Percentiles rank a stretch among this genome's conserved stretches.
Conservation (phyloP, 2,113 vertebrate species). For the Scortum barcoo region DNA sequence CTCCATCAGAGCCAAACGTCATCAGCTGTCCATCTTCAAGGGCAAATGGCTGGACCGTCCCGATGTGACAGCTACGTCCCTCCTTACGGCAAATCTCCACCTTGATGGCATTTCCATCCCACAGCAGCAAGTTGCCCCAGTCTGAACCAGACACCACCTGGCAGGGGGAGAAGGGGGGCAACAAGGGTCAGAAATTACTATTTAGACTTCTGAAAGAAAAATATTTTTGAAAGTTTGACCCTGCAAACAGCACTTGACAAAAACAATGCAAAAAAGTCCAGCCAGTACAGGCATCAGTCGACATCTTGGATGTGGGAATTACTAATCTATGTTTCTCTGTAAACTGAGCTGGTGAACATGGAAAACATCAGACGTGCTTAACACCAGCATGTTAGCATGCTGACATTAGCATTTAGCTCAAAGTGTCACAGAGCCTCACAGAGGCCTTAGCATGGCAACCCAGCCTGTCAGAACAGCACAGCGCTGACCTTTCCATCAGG, state of each 20-base stretch:
- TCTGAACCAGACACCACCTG: constrained; percentile 95
- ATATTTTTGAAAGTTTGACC: neutral
- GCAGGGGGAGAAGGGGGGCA: neutral
- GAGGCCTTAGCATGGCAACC: neutral
- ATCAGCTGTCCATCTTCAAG: constrained; percentile 92
- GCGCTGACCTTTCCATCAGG: constrained; percentile 92
- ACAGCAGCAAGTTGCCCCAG: constrained; percentile 96
- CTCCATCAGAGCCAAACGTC: constrained; percentile 91
- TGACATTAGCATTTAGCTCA: neutral
- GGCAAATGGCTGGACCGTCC: constrained; percentile 88
- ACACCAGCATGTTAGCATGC: too few relatives aligned
- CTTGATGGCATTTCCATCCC: constrained; percentile 93
- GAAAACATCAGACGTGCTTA: too few relatives aligned
- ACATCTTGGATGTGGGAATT: too few relatives aligned
- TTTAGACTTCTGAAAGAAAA: neutral
- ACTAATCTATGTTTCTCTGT: neutral
- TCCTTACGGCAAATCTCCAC: constrained; percentile 88
- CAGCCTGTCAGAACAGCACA: neutral
- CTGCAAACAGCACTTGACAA: neutral
- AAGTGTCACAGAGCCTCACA: neutral
- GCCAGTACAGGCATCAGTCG: too few relatives aligned
- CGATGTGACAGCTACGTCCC: constrained; percentile 86
- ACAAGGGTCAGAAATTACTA: neutral
- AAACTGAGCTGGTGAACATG: too few relatives aligned
- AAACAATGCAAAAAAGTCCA: neutral